Evolutionary conservation across 2,888 invertebrate species (phyloP).

Genomic region (Liodrosophila aerea): DNA sequence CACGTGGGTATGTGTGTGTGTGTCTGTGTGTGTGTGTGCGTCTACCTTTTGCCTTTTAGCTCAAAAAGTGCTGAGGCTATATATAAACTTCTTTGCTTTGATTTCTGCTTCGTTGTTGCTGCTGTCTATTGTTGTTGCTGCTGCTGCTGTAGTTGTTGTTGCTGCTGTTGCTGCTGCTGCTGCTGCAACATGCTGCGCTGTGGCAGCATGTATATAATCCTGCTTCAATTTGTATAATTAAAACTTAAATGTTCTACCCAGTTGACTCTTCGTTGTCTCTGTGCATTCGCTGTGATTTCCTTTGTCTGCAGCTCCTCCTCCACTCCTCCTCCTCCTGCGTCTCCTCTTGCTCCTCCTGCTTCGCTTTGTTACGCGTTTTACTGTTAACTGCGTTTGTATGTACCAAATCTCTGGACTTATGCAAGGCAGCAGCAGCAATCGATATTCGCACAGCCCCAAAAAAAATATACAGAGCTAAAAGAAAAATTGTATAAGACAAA

Average conservation of each 20-base stretch:
- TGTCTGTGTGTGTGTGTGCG: neutral
- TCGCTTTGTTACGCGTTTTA: too few relatives aligned
- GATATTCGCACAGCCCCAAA: conserved; percentile 71
- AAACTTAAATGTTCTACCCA: conserved; percentile 54
- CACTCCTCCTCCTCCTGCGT: neutral
- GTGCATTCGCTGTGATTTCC: conserved; percentile 36
- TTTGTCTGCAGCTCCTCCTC: neutral
- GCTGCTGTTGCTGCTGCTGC: conserved; percentile 21
- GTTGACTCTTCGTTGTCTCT: conserved; percentile 50
- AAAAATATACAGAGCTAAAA: conserved; percentile 24
- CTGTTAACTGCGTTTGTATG: conserved; percentile 43
- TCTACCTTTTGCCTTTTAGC: conserved; percentile 6
- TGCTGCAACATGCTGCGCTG: conserved; percentile 17
- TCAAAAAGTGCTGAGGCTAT: conserved; percentile 40
- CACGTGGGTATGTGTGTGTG: neutral
- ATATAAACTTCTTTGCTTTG: conserved; percentile 51
- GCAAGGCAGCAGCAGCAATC: conserved; percentile 77
- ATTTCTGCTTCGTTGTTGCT: conserved; percentile 14
- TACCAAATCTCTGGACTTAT: conserved; percentile 74
- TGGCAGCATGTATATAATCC: conserved; percentile 2
- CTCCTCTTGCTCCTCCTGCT: conserved; percentile 2
- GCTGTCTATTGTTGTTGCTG: conserved; percentile 30
- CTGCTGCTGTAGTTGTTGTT: conserved; percentile 17
- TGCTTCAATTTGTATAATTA: conserved; percentile 59
- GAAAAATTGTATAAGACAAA: neutral